Conservation (phyloP, 1,140 invertebrate species). For the Drosophila paulistorum region DNA sequence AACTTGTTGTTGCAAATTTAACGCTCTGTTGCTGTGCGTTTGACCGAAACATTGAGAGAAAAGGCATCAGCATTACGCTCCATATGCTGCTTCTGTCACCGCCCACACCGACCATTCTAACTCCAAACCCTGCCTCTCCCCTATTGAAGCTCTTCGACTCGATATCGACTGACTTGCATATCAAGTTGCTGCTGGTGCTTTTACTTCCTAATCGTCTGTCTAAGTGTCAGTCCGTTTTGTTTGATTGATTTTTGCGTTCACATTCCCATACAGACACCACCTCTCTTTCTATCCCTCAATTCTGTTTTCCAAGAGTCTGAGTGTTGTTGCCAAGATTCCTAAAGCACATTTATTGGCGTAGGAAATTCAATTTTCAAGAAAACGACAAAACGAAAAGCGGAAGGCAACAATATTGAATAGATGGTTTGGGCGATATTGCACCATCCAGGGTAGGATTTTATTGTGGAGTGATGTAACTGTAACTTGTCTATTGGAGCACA, state of each 20-base stretch:
- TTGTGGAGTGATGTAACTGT: neutral
- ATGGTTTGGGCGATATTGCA: neutral
- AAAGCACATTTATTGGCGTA: conserved; percentile 54
- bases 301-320: neutral
- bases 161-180: conserved; percentile 49
- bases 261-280: conserved; percentile 1
- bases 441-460: neutral
- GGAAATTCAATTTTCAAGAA: conserved; percentile 57
- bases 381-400: conserved; percentile 9
- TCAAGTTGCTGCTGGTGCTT: conserved; percentile 53
- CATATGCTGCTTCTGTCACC: neutral
- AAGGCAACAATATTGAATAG: conserved; percentile 7
- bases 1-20: conserved; percentile 9
- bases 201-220: conserved; percentile 61
- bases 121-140: neutral
- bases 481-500: conserved; percentile 3
- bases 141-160: neutral
- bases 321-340: conserved; percentile 19
- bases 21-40: conserved; percentile 20
- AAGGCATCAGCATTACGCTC: conserved; percentile 25
- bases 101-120: neutral
- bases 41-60: conserved; percentile 18
- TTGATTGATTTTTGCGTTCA: conserved; percentile 54
- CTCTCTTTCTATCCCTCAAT: neutral
- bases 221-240: conserved; percentile 62